A percentile compares a stretch with the other conserved stretches of the same genome.
These are phyloP conservation scores for Lucilia cuprina DNA, from an alignment of 1,140 invertebrate species.

Conservation along the genomic window DNA sequence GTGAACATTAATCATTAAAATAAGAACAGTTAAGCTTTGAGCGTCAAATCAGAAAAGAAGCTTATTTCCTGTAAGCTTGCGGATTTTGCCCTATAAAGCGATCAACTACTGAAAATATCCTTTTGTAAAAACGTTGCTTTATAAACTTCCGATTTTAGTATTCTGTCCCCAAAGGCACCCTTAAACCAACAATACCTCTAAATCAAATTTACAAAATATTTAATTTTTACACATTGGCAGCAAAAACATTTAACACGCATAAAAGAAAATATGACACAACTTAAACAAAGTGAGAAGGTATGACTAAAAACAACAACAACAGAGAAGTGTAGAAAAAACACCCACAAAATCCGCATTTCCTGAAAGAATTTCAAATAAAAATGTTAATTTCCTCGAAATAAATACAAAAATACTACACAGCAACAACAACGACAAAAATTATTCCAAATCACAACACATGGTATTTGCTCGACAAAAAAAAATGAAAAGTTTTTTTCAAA, in stretches of 20 bases:
- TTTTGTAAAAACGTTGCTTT: too few relatives aligned
- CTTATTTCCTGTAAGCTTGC: too few relatives aligned
- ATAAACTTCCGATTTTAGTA: too few relatives aligned
- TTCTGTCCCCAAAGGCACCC: too few relatives aligned
- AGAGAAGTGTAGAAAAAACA: background rate
- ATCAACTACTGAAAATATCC: too few relatives aligned
- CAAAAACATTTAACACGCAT: background rate
- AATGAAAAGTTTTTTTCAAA: background rate
- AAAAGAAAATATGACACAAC: slow-evolving; percentile 9
- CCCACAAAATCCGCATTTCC: slow-evolving; percentile 13
- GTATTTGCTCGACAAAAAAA: background rate
- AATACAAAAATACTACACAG: background rate
- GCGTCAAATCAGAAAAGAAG: too few relatives aligned
- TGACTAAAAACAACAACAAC: background rate
- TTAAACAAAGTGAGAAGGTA: background rate
- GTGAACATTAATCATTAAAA: too few relatives aligned
- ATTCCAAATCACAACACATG: background rate
- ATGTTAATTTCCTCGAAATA: slow-evolving; percentile 15
- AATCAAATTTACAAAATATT: background rate
- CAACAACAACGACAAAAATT: background rate
- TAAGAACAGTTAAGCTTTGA: too few relatives aligned
- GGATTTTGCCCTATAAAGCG: too few relatives aligned
- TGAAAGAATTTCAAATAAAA: slow-evolving; percentile 8
- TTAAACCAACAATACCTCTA: background rate
- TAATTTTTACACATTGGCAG: background rate